These are phyloP conservation scores for Genyomyrus donnyi DNA, from an alignment of 2,113 vertebrate genomes.

Conservation along the genomic window DNA sequence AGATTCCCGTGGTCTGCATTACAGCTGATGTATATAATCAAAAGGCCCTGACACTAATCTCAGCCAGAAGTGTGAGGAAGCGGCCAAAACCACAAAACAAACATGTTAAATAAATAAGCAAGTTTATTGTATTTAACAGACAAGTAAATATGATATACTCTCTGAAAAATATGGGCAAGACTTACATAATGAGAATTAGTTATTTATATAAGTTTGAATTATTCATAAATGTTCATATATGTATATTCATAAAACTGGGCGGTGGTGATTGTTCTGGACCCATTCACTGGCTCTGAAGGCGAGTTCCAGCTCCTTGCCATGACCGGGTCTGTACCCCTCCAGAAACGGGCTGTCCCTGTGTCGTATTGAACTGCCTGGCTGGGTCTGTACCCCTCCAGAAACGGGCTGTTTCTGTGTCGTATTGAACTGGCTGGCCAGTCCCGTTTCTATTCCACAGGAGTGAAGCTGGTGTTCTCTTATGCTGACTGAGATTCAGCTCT, in stretches of 20 bases:
- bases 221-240: background rate
- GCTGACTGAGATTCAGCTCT: too few relatives aligned
- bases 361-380: too few relatives aligned
- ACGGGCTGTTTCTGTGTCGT: too few relatives aligned
- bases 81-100: background rate
- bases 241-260: background rate
- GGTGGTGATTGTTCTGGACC: background rate
- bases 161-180: background rate
- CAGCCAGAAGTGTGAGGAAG: background rate
- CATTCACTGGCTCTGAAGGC: background rate
- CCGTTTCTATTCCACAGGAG: background rate
- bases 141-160: background rate
- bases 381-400: too few relatives aligned
- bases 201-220: background rate
- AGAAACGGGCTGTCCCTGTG: too few relatives aligned
- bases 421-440: too few relatives aligned
- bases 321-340: too few relatives aligned
- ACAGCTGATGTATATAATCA: slow-evolving; percentile 13
- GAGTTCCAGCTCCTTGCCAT: too few relatives aligned
- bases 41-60: background rate
- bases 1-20: slow-evolving; percentile 14
- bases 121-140: background rate
- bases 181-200: background rate
- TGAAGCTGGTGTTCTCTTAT: background rate
- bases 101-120: background rate